Base-by-base conservation (phyloP, 2,113 vertebrate genomes). In the Ptilonorhynchus violaceus region DNA sequence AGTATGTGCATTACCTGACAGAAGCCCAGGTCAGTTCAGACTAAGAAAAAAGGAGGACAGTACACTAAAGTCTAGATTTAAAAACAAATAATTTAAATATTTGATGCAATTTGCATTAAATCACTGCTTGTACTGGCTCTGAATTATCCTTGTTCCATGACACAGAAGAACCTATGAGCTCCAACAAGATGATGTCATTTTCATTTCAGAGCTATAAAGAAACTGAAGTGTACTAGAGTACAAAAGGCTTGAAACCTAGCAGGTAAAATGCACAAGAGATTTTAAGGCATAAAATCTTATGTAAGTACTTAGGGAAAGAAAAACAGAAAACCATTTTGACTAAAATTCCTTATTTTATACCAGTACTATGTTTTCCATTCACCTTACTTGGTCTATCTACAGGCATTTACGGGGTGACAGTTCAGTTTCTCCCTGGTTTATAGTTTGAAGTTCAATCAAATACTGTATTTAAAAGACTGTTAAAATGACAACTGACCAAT, bases 401-500 rank as follows among this genome's bases (percentile, higher is more conserved):
- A 2, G 31, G 33, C 12, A 70, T 28, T 56, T 80, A 19, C 30
- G 46, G 33, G 18, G 47, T 33, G 70, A 53, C 47, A 92, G 63
- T 22, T 93, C 77, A 60, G 46, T 55, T 84, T 81, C 81, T 70
- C 64, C 62, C 17, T 33, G 19, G 35, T n/a, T 91, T 52, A 33
- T 1, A 47, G 19, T n/a, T 9, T 14, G 20, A 95, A 77, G 31
- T 27, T 59, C 35, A 84, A 49, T 8, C 56, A 50, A 78, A 72
- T 1, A 55, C 7, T 9, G 2, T 39, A 44, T 27, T 39, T n/a
- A 55, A 62, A 19, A 62, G 18, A 41, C 18, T 39, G 35, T 41
- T 19, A 25, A 88, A 89, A 77, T 17, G 30, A 35, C 20, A 49
- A 98, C 98, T 98, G 85, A 99, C 99, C 97, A 98, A 94, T 2